Evolutionary conservation across 2,888 invertebrate genomes (phyloP).

Genomic region (Geotrupes spiniger): DNA sequence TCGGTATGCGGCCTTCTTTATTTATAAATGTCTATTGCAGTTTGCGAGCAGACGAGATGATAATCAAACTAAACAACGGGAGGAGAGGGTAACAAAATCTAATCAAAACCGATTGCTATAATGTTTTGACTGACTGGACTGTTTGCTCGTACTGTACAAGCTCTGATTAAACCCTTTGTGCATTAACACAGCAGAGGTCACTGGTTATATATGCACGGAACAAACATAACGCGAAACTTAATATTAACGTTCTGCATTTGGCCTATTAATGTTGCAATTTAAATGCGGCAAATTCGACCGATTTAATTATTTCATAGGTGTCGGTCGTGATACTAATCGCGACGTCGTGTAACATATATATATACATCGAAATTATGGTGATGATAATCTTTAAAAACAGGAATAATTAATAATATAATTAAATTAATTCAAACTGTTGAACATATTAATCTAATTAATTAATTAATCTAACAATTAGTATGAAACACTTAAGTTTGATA

Average conservation of each 20-base stretch:
- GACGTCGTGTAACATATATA: too few relatives aligned
- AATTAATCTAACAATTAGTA: too few relatives aligned
- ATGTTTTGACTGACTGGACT: conserved; percentile 50
- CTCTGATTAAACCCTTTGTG: conserved; percentile 43
- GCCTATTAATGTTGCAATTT: neutral
- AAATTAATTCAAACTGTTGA: too few relatives aligned
- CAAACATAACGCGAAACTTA: conserved; percentile 23
- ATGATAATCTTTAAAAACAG: too few relatives aligned
- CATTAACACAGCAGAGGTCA: conserved; percentile 32
- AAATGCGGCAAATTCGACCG: too few relatives aligned
- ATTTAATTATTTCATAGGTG: too few relatives aligned
- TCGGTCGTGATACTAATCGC: too few relatives aligned
- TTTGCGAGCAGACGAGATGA: neutral
- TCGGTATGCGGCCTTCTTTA: neutral
- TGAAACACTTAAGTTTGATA: too few relatives aligned
- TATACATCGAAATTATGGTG: too few relatives aligned
- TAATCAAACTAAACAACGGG: conserved; percentile 8
- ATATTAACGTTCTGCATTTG: conserved; percentile 6
- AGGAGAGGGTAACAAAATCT: conserved; percentile 42
- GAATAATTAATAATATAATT: too few relatives aligned
- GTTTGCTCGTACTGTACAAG: conserved; percentile 41
- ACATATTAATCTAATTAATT: too few relatives aligned
- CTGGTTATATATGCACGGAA: conserved; percentile 20
- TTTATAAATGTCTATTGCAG: neutral
- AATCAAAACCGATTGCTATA: conserved; percentile 52